phyloP scores from a whole-genome alignment of 1,140 invertebrate species.

The Eriocheir sinensis region DNA sequence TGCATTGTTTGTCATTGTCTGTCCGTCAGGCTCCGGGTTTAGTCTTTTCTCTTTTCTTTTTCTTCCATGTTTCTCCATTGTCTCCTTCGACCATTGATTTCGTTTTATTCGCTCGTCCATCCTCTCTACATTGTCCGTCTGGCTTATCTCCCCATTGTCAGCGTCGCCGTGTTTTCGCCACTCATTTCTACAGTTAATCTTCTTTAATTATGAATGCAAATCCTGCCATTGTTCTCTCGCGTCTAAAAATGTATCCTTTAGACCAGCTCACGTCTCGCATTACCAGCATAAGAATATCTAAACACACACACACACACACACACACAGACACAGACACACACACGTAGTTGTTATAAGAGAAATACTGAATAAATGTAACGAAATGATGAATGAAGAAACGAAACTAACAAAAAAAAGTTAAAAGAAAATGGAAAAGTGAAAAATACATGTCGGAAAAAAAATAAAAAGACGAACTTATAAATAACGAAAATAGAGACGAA shows the following conservation, averaged over 20 bases:
- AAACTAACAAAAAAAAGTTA: no score
- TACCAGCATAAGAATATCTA: not conserved
- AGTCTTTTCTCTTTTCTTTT: no score
- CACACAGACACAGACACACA: no score
- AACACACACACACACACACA: slow-evolving; percentile 13
- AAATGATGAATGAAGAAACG: no score
- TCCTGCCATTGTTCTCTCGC: not conserved
- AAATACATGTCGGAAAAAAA: no score
- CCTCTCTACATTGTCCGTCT: not conserved
- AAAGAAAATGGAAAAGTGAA: no score
- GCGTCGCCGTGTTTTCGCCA: not conserved
- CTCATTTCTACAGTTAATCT: not conserved
- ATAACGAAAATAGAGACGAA: no score
- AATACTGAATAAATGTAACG: no score
- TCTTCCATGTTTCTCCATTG: no score
- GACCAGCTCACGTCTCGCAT: not conserved
- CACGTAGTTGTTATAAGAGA: no score
- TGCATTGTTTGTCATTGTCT: not conserved
- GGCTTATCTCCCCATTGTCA: not conserved
- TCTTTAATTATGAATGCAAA: slow-evolving; percentile 26
- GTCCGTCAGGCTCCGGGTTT: no score
- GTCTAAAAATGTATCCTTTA: not conserved
- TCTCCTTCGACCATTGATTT: not conserved
- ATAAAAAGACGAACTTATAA: no score
- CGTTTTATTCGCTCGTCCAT: not conserved